A percentile compares a stretch with the other conserved stretches of the same genome.
phyloP scores from a whole-genome alignment of 2,888 invertebrate species.

The Nomada fabriciana region DNA sequence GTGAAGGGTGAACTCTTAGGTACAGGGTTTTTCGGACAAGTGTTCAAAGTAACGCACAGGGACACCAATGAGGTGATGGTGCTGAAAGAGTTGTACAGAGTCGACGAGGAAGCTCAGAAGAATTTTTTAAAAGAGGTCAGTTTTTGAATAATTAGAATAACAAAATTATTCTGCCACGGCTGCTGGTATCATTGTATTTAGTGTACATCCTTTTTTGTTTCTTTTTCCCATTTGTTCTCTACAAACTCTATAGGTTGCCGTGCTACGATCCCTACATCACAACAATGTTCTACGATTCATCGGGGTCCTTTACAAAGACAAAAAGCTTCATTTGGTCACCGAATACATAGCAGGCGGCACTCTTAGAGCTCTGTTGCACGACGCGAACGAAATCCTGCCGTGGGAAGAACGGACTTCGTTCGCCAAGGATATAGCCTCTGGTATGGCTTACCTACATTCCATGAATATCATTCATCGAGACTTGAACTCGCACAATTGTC shows the following conservation, averaged over 20 bases:
- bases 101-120: slow-evolving; percentile 97
- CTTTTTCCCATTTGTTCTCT: background rate
- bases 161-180: background rate
- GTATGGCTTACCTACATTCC: slow-evolving; percentile 97
- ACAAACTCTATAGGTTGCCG: slow-evolving; percentile 89
- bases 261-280: slow-evolving; percentile 94
- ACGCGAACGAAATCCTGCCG: slow-evolving; percentile 88
- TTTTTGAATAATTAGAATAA: slow-evolving; percentile 2
- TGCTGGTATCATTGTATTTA: background rate
- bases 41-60: slow-evolving; percentile 95
- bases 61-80: slow-evolving; percentile 97
- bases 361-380: slow-evolving; percentile 93
- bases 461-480: slow-evolving; percentile 98
- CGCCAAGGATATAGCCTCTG: slow-evolving; percentile 96
- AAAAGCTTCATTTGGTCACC: slow-evolving; percentile 95
- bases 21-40: slow-evolving; percentile 97
- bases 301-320: slow-evolving; percentile 96
- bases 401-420: slow-evolving; percentile 94
- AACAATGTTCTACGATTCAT: slow-evolving; percentile 96
- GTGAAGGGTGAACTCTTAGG: slow-evolving; percentile 95
- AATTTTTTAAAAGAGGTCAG: slow-evolving; percentile 96
- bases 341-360: slow-evolving; percentile 97
- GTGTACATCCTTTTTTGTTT: background rate
- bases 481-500: slow-evolving; percentile 97
- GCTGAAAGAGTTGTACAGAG: slow-evolving; percentile 95